A percentile compares a stretch with the other conserved stretches of the same genome.
Evolutionary conservation across 2,797 vertebrate species (phyloP).

Genomic region (Macropodus opercularis): DNA sequence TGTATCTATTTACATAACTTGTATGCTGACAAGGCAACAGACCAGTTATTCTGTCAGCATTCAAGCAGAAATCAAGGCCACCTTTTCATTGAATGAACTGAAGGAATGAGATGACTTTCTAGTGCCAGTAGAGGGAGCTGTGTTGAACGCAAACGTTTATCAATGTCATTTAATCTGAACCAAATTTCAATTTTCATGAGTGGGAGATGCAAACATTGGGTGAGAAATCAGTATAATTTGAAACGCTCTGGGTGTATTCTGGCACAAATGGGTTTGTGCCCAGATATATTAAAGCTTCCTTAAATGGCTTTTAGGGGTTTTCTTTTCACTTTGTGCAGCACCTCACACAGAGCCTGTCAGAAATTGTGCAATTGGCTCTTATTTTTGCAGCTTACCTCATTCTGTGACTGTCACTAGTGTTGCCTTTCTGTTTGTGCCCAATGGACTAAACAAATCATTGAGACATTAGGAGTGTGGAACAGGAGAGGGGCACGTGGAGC

Average conservation of each 20-base stretch:
- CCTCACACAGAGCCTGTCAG: constrained; percentile 79
- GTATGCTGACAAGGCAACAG: background rate
- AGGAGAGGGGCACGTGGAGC: constrained; percentile 59
- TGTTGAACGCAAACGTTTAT: constrained; percentile 71
- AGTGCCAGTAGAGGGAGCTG: constrained; percentile 76
- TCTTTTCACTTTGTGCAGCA: constrained; percentile 71
- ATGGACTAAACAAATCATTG: constrained; percentile 72
- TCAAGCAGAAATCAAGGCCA: constrained; percentile 28
- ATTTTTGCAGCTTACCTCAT: constrained; percentile 77
- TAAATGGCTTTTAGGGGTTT: constrained; percentile 77
- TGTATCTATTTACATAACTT: constrained; percentile 1
- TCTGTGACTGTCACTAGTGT: constrained; percentile 72
- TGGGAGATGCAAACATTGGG: constrained; percentile 81
- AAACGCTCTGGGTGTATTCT: constrained; percentile 78
- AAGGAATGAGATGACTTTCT: constrained; percentile 30
- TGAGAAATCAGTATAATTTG: constrained; percentile 81
- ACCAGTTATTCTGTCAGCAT: constrained; percentile 1
- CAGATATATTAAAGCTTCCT: constrained; percentile 76
- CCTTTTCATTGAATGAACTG: constrained; percentile 23
- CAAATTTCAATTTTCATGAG: constrained; percentile 83
- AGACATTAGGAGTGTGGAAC: constrained; percentile 72
- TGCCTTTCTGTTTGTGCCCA: constrained; percentile 74
- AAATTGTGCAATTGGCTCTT: constrained; percentile 71
- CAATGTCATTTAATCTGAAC: constrained; percentile 80
- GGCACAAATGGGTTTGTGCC: constrained; percentile 80